Percentiles rank a stretch among this genome's conserved stretches.
phyloP scores from a whole-genome alignment of 1,140 invertebrate species.

The Propsilocerus akamusi region DNA sequence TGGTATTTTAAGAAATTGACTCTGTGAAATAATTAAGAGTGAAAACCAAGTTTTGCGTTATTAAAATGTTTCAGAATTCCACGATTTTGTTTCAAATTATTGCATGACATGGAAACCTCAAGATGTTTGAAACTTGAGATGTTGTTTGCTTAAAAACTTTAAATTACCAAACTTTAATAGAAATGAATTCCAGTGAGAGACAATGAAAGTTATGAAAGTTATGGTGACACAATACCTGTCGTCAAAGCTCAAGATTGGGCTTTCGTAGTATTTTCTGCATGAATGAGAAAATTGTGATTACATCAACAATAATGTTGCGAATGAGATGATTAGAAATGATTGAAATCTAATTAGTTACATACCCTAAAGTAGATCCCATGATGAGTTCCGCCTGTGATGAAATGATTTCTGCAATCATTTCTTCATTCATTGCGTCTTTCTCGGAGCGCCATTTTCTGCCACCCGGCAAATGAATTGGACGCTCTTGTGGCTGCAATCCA shows the following conservation, averaged over 20 bases:
- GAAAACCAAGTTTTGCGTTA: constrained; percentile 5
- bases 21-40: constrained; percentile 23
- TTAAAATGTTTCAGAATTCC: constrained; percentile 7
- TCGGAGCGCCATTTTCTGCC: constrained; percentile 54
- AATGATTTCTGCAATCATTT: constrained; percentile 54
- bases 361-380: constrained; percentile 55
- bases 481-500: constrained; percentile 26
- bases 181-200: neutral
- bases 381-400: constrained; percentile 56
- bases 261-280: constrained; percentile 19
- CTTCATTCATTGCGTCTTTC: constrained; percentile 58
- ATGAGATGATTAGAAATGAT: constrained; percentile 1
- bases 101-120: constrained; percentile 15
- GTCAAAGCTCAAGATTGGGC: constrained; percentile 27
- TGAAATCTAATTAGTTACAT: constrained; percentile 10
- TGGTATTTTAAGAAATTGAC: constrained; percentile 64
- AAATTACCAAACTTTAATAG: neutral
- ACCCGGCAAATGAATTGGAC: constrained; percentile 41
- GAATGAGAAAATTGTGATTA: constrained; percentile 7
- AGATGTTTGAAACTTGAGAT: no score
- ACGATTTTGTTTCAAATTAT: constrained; percentile 10
- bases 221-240: constrained; percentile 23
- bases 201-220: constrained; percentile 1
- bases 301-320: constrained; percentile 10
- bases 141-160: constrained; percentile 14